Conservation (phyloP, 92 coral and sea anemone genomes). For the Parazoanthus darwini region DNA sequence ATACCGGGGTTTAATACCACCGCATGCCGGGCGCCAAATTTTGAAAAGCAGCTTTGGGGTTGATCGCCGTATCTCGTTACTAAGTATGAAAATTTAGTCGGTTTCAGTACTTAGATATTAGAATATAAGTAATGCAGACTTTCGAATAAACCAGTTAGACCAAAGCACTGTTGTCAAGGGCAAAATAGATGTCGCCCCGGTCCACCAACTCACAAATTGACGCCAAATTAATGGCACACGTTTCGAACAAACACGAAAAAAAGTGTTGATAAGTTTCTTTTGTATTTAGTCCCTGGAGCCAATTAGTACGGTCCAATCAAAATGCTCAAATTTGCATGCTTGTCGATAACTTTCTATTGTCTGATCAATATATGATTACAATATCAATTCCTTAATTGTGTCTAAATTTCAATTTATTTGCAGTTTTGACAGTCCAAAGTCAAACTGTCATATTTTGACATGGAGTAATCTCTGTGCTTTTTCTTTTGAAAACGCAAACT, state of each 20-base stretch:
- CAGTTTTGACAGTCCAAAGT: not conserved
- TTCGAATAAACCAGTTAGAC: not conserved
- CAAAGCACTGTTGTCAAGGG: not conserved
- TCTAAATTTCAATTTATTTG: not conserved
- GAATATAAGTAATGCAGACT: slow-evolving; percentile 17
- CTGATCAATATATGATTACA: not conserved
- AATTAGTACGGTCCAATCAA: slow-evolving; percentile 37
- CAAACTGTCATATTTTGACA: not conserved
- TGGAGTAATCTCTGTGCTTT: not conserved
- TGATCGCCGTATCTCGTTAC: not conserved
- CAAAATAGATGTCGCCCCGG: not conserved
- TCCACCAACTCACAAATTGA: not conserved
- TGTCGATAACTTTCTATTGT: slow-evolving; percentile 16
- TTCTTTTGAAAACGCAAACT: too few species aligned
- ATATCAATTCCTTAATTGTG: not conserved
- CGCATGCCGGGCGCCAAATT: not conserved
- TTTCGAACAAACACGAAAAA: not conserved
- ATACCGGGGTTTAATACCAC: not conserved
- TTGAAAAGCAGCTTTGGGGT: not conserved
- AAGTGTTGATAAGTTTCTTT: slow-evolving; percentile 2
- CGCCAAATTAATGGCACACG: slow-evolving; percentile 15
- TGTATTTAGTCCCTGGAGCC: slow-evolving; percentile 16
- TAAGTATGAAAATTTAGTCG: not conserved
- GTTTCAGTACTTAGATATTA: not conserved
- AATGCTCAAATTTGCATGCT: not conserved